A percentile compares a stretch with the other conserved stretches of the same genome.
Conservation (phyloP, 1,140 invertebrate genomes). For the Temnothorax nylanderi region DNA sequence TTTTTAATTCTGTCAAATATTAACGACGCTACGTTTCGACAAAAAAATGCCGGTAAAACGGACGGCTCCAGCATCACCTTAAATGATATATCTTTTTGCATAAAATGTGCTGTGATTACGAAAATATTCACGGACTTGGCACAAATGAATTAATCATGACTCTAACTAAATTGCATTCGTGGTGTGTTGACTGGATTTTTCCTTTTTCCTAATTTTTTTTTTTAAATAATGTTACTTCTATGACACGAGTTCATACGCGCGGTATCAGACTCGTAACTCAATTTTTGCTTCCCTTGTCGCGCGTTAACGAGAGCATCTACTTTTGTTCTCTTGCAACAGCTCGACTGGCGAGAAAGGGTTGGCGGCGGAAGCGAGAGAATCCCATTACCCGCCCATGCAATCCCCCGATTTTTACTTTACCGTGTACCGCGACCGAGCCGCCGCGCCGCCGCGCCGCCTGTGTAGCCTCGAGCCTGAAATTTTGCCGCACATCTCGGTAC, state of each 20-base stretch:
- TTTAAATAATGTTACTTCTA: neutral
- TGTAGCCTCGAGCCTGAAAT: neutral
- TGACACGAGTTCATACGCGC: neutral
- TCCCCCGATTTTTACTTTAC: conserved; percentile 1
- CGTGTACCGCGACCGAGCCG: neutral
- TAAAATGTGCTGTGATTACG: neutral
- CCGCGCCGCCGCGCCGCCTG: neutral
- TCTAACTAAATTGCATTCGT: neutral
- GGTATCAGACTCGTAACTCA: neutral
- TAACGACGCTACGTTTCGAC: too few species aligned
- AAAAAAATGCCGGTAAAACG: too few species aligned
- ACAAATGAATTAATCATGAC: neutral
- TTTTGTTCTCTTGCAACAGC: neutral
- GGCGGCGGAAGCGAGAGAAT: conserved; percentile 20
- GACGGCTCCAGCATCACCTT: too few species aligned
- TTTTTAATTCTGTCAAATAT: too few species aligned
- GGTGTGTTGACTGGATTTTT: neutral
- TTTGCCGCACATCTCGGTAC: neutral
- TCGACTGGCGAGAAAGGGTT: conserved; percentile 2
- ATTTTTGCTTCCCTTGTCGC: neutral
- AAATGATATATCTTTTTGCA: neutral
- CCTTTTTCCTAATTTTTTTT: neutral
- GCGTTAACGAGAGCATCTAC: neutral
- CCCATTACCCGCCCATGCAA: neutral
- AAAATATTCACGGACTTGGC: neutral